These are phyloP conservation scores for Drosophila affinis DNA, from an alignment of 2,888 invertebrate species.

Conservation along the genomic window DNA sequence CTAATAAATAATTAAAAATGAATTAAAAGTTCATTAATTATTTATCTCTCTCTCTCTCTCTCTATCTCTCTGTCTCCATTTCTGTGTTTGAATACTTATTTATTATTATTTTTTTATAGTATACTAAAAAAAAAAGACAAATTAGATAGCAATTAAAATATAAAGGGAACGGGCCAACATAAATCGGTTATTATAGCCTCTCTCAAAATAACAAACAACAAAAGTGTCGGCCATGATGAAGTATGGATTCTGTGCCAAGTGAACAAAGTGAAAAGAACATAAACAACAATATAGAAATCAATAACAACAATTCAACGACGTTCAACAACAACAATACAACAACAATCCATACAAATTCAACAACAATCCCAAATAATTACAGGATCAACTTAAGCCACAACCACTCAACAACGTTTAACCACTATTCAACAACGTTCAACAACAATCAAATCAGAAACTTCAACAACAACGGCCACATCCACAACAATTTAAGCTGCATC, in stretches of 20 bases:
- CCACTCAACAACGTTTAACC: conserved; percentile 64
- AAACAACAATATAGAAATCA: conserved; percentile 24
- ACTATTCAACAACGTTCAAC: conserved; percentile 50
- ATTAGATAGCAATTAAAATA: conserved; percentile 11
- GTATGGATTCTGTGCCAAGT: conserved; percentile 86
- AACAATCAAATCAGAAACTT: conserved; percentile 42
- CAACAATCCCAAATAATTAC: background rate
- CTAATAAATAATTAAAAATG: conserved; percentile 69
- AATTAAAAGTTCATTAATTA: conserved; percentile 75
- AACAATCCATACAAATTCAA: conserved; percentile 81
- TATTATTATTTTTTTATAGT: conserved; percentile 47
- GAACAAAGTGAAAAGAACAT: conserved; percentile 84
- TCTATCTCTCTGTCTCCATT: background rate
- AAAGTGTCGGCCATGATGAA: conserved; percentile 71
- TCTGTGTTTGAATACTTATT: conserved; percentile 6
- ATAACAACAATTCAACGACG: conserved; percentile 20
- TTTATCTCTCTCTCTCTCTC: conserved; percentile 21
- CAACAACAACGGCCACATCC: conserved; percentile 47
- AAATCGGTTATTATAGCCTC: conserved; percentile 16
- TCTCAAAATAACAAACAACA: conserved; percentile 21
- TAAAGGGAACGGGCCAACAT: conserved; percentile 7
- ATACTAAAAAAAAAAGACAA: conserved; percentile 31
- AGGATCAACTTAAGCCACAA: conserved; percentile 26
- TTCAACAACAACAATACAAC: conserved; percentile 84
- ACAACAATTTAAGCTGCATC: conserved; percentile 9